Conservation (phyloP, 2,888 invertebrate genomes). For the Panorpa germanica region DNA sequence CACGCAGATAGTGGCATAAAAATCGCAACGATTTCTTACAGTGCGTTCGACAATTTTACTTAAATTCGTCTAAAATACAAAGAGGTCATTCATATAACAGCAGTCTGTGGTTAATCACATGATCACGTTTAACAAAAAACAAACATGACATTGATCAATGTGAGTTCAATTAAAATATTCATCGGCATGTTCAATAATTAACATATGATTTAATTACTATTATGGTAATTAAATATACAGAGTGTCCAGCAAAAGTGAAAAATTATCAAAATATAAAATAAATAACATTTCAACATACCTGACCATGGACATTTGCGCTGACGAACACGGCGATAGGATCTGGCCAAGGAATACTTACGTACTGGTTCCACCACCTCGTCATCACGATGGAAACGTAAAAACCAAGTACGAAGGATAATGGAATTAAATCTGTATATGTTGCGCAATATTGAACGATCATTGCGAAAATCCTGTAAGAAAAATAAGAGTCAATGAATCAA, state of each 20-base stretch:
- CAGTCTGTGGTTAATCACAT: too few relatives aligned
- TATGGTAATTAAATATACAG: too few relatives aligned
- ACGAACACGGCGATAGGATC: constrained; percentile 76
- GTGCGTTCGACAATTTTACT: too few relatives aligned
- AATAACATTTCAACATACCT: constrained; percentile 21
- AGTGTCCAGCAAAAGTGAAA: too few relatives aligned
- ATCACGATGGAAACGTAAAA: constrained; percentile 89
- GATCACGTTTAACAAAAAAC: too few relatives aligned
- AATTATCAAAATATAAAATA: constrained; percentile 3
- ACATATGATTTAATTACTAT: too few relatives aligned
- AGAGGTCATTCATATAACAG: too few relatives aligned
- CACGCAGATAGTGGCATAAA: too few relatives aligned
- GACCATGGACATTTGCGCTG: constrained; percentile 65
- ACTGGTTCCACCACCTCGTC: constrained; percentile 85
- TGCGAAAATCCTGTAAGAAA: constrained; percentile 51
- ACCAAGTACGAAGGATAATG: constrained; percentile 81
- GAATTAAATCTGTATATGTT: constrained; percentile 72
- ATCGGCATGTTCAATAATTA: background rate
- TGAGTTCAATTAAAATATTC: background rate
- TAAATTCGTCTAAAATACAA: too few relatives aligned
- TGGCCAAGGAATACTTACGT: constrained; percentile 68
- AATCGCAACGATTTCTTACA: too few relatives aligned
- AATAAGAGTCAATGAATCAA: constrained; percentile 7
- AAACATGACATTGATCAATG: too few relatives aligned
- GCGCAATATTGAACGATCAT: constrained; percentile 69